phyloP scores from a whole-genome alignment of 2,113 vertebrate species.

The Budorcas taxicolor region DNA sequence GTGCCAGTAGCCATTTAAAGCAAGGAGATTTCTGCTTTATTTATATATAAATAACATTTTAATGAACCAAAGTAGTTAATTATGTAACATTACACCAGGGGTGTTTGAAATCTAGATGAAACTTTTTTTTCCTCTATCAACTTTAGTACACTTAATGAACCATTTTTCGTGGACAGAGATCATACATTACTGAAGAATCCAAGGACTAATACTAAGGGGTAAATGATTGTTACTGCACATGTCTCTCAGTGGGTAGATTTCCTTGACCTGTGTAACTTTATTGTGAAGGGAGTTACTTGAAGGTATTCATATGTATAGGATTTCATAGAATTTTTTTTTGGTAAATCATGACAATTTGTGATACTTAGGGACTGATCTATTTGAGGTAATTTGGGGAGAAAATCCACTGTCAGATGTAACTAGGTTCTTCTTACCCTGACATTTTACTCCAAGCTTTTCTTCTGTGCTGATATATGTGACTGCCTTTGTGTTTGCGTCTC shows the following conservation, averaged over 20 bases:
- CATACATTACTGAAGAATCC: not conserved
- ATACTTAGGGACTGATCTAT: not conserved
- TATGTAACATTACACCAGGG: not conserved
- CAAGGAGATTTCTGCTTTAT: not conserved
- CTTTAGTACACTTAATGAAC: constrained; percentile 29
- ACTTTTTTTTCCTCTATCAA: not conserved
- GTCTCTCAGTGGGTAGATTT: not conserved
- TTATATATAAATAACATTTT: not conserved
- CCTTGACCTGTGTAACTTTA: not conserved
- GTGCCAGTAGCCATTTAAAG: not conserved
- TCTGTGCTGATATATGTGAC: not conserved
- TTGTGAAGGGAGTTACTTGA: not conserved
- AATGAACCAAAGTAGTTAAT: constrained; percentile 25
- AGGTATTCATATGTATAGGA: not conserved
- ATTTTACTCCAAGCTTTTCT: not conserved
- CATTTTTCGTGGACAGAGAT: not conserved
- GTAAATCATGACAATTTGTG: not conserved
- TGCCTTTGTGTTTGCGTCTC: not conserved
- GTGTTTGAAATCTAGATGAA: constrained; percentile 1
- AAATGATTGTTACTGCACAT: not conserved
- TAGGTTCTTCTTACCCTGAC: not conserved
- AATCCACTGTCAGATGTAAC: not conserved
- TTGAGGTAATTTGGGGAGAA: not conserved
- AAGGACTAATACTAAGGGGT: not conserved
- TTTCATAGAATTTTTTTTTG: not conserved